Percentiles rank a stretch among this genome's conserved stretches.
These are phyloP conservation scores for Ischnus inquisitorius DNA, from an alignment of 2,888 invertebrate species.

Conservation along the genomic window DNA sequence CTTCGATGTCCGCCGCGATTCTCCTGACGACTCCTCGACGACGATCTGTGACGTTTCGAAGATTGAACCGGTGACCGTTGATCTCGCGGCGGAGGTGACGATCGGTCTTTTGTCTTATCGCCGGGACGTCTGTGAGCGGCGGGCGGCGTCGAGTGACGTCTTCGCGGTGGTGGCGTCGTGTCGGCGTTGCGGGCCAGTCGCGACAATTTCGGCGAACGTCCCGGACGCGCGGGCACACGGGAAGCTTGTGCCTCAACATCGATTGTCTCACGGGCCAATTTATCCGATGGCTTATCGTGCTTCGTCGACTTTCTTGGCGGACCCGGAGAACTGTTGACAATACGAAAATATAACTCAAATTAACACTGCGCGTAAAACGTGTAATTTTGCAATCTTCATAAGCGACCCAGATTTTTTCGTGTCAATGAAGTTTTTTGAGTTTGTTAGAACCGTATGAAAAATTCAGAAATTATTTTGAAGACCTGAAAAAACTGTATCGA, in stretches of 20 bases:
- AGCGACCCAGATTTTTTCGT: too few relatives aligned
- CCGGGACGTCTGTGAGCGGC: constrained; percentile 70
- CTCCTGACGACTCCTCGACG: constrained; percentile 71
- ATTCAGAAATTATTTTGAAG: not conserved
- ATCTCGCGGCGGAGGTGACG: constrained; percentile 68
- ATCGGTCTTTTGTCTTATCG: constrained; percentile 77
- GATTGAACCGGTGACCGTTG: constrained; percentile 62
- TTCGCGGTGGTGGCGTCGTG: constrained; percentile 82
- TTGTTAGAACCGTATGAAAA: not conserved
- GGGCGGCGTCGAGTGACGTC: constrained; percentile 69
- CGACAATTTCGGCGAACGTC: constrained; percentile 76
- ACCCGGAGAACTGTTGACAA: constrained; percentile 71
- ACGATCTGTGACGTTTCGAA: constrained; percentile 69
- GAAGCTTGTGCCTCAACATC: constrained; percentile 66
- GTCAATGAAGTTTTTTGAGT: too few relatives aligned
- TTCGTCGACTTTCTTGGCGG: constrained; percentile 79
- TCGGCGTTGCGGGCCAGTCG: constrained; percentile 74
- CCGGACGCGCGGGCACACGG: constrained; percentile 72
- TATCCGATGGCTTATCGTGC: constrained; percentile 76
- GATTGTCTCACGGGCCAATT: constrained; percentile 67
- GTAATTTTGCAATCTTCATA: too few relatives aligned
- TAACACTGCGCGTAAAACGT: not conserved
- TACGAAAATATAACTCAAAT: not conserved
- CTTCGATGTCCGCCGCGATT: constrained; percentile 61
- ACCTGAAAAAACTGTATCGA: too few relatives aligned